Conservation (phyloP, 2,888 invertebrate species). For the Hoplodrina blanda region DNA sequence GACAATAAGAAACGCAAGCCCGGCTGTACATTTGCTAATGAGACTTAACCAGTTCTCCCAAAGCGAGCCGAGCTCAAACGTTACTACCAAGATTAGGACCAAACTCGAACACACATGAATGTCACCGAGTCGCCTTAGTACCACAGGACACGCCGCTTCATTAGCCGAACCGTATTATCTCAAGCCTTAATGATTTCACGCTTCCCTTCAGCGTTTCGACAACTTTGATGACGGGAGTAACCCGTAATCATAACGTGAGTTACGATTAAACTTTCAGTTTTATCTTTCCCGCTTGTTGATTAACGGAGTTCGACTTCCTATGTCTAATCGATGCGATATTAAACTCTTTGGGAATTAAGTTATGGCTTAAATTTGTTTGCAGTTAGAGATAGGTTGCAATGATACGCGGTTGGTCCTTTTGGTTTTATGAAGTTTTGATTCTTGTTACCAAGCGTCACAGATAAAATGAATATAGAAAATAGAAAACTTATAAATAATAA, state of each 20-base stretch:
- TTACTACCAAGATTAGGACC: constrained; percentile 43
- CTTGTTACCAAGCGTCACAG: too few relatives aligned
- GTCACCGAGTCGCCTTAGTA: constrained; percentile 71
- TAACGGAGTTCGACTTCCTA: constrained; percentile 78
- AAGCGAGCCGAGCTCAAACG: constrained; percentile 33
- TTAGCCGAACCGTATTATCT: constrained; percentile 84
- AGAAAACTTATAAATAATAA: too few relatives aligned
- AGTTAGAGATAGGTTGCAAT: constrained; percentile 21
- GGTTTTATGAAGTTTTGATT: not conserved
- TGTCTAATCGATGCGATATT: constrained; percentile 79
- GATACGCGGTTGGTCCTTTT: constrained; percentile 14
- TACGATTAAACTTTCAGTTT: constrained; percentile 84
- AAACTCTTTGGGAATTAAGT: constrained; percentile 75
- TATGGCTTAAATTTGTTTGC: constrained; percentile 42
- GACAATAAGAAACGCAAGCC: constrained; percentile 31
- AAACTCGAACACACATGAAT: constrained; percentile 50
- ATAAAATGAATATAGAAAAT: too few relatives aligned
- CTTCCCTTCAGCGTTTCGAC: constrained; percentile 76
- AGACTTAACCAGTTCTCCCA: constrained; percentile 28
- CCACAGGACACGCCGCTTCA: constrained; percentile 74
- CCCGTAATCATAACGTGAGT: constrained; percentile 81
- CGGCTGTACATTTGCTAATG: constrained; percentile 43
- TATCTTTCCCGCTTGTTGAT: constrained; percentile 80
- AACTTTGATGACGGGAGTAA: constrained; percentile 75
- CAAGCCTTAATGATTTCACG: constrained; percentile 85